These are phyloP conservation scores for Nannospalax galili DNA, from an alignment of 2,113 vertebrate genomes.

Conservation along the genomic window DNA sequence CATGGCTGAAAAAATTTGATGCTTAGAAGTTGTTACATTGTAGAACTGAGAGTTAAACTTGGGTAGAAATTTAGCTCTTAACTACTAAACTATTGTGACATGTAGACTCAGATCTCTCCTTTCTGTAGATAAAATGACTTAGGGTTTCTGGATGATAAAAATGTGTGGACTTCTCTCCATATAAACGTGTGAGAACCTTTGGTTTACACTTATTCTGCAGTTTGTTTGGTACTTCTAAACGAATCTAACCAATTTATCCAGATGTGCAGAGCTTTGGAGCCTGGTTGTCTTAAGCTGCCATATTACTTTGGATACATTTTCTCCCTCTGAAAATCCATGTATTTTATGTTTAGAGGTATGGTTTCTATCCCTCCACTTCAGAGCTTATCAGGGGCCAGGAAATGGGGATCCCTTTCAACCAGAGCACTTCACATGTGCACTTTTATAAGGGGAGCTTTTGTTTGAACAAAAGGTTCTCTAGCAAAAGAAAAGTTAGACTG, in stretches of 20 bases:
- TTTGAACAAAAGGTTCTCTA: not conserved
- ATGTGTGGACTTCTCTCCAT: not conserved
- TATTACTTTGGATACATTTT: not conserved
- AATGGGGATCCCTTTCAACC: too few species aligned
- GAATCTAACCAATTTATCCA: not conserved
- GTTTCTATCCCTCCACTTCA: not conserved
- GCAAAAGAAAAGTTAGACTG: conserved; percentile 13
- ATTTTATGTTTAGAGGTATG: not conserved
- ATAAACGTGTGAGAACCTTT: not conserved
- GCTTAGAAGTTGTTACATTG: not conserved
- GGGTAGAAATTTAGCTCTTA: not conserved
- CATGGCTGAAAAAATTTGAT: not conserved
- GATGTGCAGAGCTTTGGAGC: not conserved
- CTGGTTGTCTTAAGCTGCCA: not conserved
- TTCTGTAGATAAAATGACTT: not conserved
- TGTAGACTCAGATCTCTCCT: not conserved
- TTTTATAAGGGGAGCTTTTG: not conserved
- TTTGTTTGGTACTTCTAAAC: not conserved
- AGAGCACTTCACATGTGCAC: not conserved
- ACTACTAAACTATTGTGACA: not conserved
- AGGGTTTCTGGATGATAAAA: not conserved
- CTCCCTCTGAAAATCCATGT: not conserved
- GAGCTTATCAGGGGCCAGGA: not conserved
- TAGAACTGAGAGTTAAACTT: not conserved
- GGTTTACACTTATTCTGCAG: not conserved